Base-by-base conservation (phyloP, 2,797 vertebrate species). In the Erithacus rubecula region DNA sequence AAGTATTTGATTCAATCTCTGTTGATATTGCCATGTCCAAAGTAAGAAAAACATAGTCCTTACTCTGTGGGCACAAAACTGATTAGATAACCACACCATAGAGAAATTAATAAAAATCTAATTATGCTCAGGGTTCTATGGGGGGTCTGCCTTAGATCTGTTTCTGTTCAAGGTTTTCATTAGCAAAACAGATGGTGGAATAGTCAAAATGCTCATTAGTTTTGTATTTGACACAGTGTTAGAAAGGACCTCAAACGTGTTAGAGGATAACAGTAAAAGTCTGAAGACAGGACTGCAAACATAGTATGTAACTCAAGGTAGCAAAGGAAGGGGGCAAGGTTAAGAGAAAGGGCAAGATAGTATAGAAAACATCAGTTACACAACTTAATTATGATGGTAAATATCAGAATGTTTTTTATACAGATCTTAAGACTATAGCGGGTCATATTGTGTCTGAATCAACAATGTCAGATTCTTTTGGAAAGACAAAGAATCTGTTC, bases 111-210 rank as follows among this genome's bases (percentile, higher is more conserved):
- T 84, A 63, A 93, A 94, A 76, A 60, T 63, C 87, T 89, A 95
- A 89, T 90, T 70, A 70, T 18, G 18, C 32, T 67, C 34, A 76
- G 29, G 34, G 34, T 93, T 83, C 89, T 63, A 71, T 59, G 63
- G 67, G 80, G 67, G 23, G 76, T 92, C 75, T 89, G 84, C 13
- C 30, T 96, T 91, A 83, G 60, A 91, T 91, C 87, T 89, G 63
- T 29, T 83, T 79, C 81, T 85, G 17, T 87, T 89, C 94, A 92
- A 85, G 78, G 70, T 89, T 94, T 96, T 91, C 74, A 58, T 90
- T 90, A 89, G 56, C 23, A 76, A 95, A 94, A 91, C 91, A 96
- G 93, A 93, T 96, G 89, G 91, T 70, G 24, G 22, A 93, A 91
- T 67, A 94, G 37, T 85, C 59, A 94, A 90, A 87, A 85, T 55